These are phyloP conservation scores for Bugula neritina DNA, from an alignment of 2,888 invertebrate species.

Conservation along the genomic window DNA sequence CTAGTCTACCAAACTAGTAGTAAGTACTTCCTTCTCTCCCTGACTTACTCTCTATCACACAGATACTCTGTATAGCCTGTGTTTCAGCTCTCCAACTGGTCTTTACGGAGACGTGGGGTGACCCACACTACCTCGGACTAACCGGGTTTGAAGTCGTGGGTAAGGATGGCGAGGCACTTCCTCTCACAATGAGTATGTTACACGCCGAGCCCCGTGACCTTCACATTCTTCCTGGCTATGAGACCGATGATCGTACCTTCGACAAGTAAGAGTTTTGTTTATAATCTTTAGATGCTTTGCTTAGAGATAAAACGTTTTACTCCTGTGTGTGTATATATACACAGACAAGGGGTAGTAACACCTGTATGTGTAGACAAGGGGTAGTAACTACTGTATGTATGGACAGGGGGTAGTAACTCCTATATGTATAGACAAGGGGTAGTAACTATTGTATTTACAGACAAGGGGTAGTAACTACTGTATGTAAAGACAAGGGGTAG, in stretches of 20 bases:
- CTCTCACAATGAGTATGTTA: slow-evolving; percentile 49
- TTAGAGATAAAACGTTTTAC: too few relatives aligned
- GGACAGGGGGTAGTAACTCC: too few relatives aligned
- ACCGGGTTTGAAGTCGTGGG: slow-evolving; percentile 56
- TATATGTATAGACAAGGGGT: too few relatives aligned
- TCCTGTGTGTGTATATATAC: too few relatives aligned
- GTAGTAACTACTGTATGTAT: too few relatives aligned
- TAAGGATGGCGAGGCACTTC: slow-evolving; percentile 48
- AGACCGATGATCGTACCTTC: slow-evolving; percentile 48
- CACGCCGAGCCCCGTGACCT: slow-evolving; percentile 55
- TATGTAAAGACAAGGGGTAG: too few relatives aligned
- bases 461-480: too few relatives aligned
- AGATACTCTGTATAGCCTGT: background rate
- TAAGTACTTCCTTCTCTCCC: background rate
- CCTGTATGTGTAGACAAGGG: too few relatives aligned
- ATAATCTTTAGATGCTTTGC: too few relatives aligned
- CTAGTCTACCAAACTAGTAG: slow-evolving; percentile 4
- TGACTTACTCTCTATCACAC: background rate
- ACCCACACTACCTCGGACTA: slow-evolving; percentile 54
- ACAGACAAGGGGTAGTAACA: too few relatives aligned
- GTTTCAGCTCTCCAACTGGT: background rate
- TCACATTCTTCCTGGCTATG: slow-evolving; percentile 45
- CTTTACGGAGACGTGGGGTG: slow-evolving; percentile 56
- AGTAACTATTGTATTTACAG: too few relatives aligned
- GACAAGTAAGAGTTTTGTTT: slow-evolving; percentile 46